Conservation (phyloP, 2,113 vertebrate genomes). For the human (Homo sapiens) region DNA sequence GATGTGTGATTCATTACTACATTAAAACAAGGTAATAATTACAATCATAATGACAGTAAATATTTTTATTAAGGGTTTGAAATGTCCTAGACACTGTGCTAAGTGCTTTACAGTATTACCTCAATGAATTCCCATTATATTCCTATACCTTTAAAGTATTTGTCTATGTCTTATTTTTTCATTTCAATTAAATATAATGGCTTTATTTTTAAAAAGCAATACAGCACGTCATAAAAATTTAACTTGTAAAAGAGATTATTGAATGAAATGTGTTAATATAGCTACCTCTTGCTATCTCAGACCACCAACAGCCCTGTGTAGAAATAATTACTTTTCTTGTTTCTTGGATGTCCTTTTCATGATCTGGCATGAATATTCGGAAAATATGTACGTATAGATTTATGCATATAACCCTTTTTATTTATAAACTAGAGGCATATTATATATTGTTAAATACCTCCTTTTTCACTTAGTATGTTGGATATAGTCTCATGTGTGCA, state of each 20-base stretch:
- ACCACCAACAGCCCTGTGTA: neutral
- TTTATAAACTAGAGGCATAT: neutral
- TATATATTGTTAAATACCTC: neutral
- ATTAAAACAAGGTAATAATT: neutral
- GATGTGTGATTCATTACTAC: neutral
- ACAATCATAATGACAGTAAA: neutral
- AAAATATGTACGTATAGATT: neutral
- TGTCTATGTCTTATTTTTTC: neutral
- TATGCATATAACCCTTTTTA: neutral
- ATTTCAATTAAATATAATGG: neutral
- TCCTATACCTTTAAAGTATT: neutral
- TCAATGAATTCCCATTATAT: neutral
- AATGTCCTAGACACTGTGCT: neutral
- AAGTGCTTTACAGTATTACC: neutral
- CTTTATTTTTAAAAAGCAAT: neutral
- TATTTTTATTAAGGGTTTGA: neutral
- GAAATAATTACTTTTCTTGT: neutral
- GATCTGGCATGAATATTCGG: neutral
- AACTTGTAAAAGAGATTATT: neutral
- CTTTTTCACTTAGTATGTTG: neutral
- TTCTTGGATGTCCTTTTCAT: neutral
- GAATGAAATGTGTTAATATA: neutral
- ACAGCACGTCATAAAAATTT: neutral
- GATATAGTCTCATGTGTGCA: neutral
- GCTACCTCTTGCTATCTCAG: neutral